Percentiles rank a stretch among this genome's conserved stretches.
These are phyloP conservation scores for Phalangium opilio DNA, from an alignment of 2,888 invertebrate species.

Conservation along the genomic window DNA sequence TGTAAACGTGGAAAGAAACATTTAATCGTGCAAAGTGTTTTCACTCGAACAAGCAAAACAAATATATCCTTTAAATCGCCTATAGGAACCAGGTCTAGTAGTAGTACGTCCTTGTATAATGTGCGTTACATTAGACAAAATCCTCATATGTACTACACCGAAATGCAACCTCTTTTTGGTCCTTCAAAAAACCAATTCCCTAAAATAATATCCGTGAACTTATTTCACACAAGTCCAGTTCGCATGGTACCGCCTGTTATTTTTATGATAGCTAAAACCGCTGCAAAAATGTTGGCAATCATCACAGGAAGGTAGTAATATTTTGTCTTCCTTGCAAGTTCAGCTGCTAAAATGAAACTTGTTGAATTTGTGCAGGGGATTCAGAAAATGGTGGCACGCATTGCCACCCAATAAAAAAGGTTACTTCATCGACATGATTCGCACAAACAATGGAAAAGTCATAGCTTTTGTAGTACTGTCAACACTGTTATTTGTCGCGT, in stretches of 20 bases:
- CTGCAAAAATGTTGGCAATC: slow-evolving; percentile 28
- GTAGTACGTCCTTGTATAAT: too few species aligned
- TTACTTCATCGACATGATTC: slow-evolving; percentile 20
- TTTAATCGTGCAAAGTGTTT: too few species aligned
- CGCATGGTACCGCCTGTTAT: slow-evolving; percentile 25
- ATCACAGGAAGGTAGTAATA: slow-evolving; percentile 22
- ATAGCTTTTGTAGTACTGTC: not conserved
- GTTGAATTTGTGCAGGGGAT: slow-evolving; percentile 22
- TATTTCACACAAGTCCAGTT: slow-evolving; percentile 21
- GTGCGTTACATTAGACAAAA: too few species aligned
- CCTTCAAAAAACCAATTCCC: too few species aligned
- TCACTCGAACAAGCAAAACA: too few species aligned
- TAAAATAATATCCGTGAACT: not conserved
- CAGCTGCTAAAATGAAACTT: too few species aligned
- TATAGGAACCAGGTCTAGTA: too few species aligned
- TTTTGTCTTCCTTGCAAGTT: too few species aligned
- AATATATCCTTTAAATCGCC: too few species aligned
- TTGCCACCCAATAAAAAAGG: slow-evolving; percentile 29
- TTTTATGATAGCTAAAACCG: slow-evolving; percentile 26
- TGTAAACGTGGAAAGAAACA: too few species aligned
- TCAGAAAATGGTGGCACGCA: slow-evolving; percentile 35
- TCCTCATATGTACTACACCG: too few species aligned
- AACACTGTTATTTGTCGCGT: slow-evolving; percentile 9
- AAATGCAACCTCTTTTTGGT: too few species aligned
- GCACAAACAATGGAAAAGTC: slow-evolving; percentile 13